Evolutionary conservation across 2,113 vertebrate species (phyloP).

Genomic region (Myotis davidii): DNA sequence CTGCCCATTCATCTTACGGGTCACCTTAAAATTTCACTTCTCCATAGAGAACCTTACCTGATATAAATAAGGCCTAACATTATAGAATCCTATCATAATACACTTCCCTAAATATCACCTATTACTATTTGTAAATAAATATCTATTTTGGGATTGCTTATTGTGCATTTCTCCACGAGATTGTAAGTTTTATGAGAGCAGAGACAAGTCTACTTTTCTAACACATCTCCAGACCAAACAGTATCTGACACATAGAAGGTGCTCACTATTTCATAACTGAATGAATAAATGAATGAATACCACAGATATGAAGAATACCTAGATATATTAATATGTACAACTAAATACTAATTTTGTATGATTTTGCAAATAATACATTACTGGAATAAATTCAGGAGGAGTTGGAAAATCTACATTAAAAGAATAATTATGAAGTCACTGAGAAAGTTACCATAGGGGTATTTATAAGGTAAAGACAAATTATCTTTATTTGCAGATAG

Average conservation of each 20-base stretch:
- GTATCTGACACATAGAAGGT: neutral
- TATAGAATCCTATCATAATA: neutral
- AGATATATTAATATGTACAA: neutral
- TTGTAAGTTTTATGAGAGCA: constrained; percentile 22
- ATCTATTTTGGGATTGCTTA: constrained; percentile 19
- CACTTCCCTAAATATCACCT: neutral
- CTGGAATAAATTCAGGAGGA: constrained; percentile 5
- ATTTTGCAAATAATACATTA: constrained; percentile 40
- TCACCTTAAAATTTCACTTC: constrained; percentile 48
- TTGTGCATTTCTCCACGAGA: neutral
- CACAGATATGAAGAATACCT: neutral
- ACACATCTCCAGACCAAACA: neutral
- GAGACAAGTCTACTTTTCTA: constrained; percentile 15
- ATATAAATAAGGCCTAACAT: neutral
- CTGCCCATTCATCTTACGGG: neutral
- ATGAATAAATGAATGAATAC: neutral
- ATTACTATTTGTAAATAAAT: neutral
- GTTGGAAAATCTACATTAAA: constrained; percentile 35
- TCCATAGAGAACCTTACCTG: neutral
- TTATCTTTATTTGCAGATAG: constrained; percentile 19
- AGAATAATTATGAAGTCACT: constrained; percentile 21
- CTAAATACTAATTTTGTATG: constrained; percentile 15
- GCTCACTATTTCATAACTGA: constrained; percentile 13
- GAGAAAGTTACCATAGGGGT: constrained; percentile 5
- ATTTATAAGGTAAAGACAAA: neutral